These are phyloP conservation scores for Gymnogyps californianus DNA, from an alignment of 2,113 vertebrate genomes.

Conservation along the genomic window DNA sequence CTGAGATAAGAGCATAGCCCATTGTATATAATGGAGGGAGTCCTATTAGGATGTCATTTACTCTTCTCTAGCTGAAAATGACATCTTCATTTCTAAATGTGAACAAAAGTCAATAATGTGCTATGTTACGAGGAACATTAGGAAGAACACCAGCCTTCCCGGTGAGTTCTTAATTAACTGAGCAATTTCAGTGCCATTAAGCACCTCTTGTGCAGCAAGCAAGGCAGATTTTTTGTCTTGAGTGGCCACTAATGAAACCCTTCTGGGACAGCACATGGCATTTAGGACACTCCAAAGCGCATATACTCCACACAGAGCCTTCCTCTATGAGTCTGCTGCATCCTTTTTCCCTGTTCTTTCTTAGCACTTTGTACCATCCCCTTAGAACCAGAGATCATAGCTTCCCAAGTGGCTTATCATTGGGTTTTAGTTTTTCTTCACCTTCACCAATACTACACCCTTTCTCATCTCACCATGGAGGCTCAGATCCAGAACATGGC, in stretches of 20 bases:
- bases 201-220: background rate
- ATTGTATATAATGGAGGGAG: background rate
- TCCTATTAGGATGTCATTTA: background rate
- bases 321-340: background rate
- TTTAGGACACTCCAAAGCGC: background rate
- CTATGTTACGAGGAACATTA: background rate
- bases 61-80: background rate
- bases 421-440: background rate
- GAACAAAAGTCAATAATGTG: conserved; percentile 18
- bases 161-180: background rate
- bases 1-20: background rate
- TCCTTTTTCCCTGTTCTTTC: background rate
- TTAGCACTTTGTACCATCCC: background rate
- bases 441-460: background rate
- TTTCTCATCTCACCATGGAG: background rate
- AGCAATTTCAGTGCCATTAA: conserved; percentile 3
- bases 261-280: background rate
- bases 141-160: background rate
- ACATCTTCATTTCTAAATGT: conserved; percentile 1
- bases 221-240: background rate
- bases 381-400: background rate
- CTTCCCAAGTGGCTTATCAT: background rate
- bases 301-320: background rate
- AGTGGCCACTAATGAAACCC: background rate
- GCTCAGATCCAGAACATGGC: background rate